These are phyloP conservation scores for Pyrgus malvae DNA, from an alignment of 2,888 invertebrate genomes.

Conservation along the genomic window DNA sequence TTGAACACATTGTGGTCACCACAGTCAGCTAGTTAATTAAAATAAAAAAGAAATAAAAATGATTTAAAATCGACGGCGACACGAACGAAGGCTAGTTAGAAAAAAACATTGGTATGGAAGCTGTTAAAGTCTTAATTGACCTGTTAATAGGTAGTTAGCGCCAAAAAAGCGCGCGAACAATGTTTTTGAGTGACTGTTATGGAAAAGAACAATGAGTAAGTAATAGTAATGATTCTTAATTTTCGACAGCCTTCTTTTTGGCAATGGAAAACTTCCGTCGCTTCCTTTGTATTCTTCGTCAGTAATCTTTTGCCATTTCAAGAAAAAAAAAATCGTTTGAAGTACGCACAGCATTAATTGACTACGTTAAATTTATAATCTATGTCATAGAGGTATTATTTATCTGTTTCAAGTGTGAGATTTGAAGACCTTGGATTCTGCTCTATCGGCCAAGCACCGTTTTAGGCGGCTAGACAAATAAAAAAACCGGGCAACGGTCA, in stretches of 20 bases:
- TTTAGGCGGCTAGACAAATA: neutral
- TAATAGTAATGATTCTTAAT: conserved; percentile 11
- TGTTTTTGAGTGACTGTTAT: neutral
- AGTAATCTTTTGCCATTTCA: neutral
- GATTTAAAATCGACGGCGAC: too few species aligned
- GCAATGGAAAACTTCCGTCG: conserved; percentile 1
- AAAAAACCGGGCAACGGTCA: conserved; percentile 15
- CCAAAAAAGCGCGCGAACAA: neutral
- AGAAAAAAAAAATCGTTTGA: too few species aligned
- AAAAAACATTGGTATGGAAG: neutral
- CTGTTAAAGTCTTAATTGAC: neutral
- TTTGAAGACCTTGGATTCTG: neutral
- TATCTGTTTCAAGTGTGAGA: neutral
- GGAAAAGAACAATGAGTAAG: neutral
- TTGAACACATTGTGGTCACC: too few species aligned
- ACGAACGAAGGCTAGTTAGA: too few species aligned
- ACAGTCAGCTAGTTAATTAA: too few species aligned
- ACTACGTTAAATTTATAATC: too few species aligned
- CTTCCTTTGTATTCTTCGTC: neutral
- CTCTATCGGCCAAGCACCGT: neutral
- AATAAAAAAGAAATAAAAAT: too few species aligned
- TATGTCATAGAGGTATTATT: neutral
- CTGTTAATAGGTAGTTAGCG: neutral
- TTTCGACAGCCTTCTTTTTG: conserved; percentile 2
- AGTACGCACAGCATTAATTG: too few species aligned